Base-by-base conservation (phyloP, 1,140 invertebrate genomes). In the Drosophila tristis region DNA sequence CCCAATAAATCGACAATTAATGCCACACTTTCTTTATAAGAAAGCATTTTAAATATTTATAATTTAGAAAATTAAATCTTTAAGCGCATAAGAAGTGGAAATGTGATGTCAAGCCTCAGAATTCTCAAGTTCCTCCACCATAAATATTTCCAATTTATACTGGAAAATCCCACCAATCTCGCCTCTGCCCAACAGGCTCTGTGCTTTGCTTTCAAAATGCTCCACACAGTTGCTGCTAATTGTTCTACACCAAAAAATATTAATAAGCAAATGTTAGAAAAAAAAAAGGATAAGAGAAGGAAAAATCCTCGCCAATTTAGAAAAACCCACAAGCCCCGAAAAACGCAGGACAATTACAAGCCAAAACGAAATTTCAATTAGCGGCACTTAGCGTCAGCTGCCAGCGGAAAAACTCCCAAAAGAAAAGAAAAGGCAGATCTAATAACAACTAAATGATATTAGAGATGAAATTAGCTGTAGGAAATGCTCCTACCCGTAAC, bases 361-460 rank as follows among this genome's bases (percentile, higher is more conserved):
- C 65, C 63, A 65, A 76, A 72, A 84, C 76, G 73, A 89, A 89
- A 78, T 89, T 89, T 89, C 84, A 89, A 89, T 89, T 89, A 89
- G 84, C 76, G 76, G 67, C 85, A 89, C 84, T 89, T 89, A 90
- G 76, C 68, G 75, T 51, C 84, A 90, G 79, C 84, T 89, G 84
- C 65, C 79, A 87, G 35, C 4, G 4, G 11, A 13, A 13, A 73
- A 84, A 70, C 63, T 47, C 51, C 72, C 9, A 39, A 39, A 39
- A 59, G 44, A 72, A 68, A 43, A 64, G 13, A 44, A 68, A 70
- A 76, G 55, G 62, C 60, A 74, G 54, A 84, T 87, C 85, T 82
- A 89, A 89, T 89, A 90, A 77, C 84, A 89, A 80, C 80, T 90
- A 84, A 89, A 60, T 80, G 84, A 79, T 78, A 80, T 84, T 84